These are phyloP conservation scores for Oxygymnocypris stewartii DNA, from an alignment of 2,113 vertebrate genomes.

Conservation along the genomic window DNA sequence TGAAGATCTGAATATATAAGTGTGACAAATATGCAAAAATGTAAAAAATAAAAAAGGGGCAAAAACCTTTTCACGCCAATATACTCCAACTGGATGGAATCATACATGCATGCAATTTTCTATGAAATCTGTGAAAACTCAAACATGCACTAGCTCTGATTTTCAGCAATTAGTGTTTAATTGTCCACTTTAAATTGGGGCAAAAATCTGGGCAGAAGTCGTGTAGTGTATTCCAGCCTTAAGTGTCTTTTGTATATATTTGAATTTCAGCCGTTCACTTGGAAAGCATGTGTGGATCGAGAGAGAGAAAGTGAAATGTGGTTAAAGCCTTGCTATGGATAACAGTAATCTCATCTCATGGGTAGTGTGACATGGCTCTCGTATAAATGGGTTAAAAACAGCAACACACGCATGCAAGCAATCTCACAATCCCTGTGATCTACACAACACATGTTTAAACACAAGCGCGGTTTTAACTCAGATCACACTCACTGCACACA, in stretches of 20 bases:
- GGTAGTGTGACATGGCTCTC: constrained; percentile 24
- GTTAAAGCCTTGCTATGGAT: constrained; percentile 13
- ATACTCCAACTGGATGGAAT: too few relatives aligned
- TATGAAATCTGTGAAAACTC: background rate
- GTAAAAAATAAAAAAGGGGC: too few relatives aligned
- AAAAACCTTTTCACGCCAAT: too few relatives aligned
- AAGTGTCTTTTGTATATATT: background rate
- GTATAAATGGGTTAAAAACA: background rate
- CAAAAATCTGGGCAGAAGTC: background rate
- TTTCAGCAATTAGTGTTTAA: background rate
- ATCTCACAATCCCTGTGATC: constrained; percentile 9
- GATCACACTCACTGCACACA: background rate
- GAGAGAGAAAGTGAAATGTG: constrained; percentile 4
- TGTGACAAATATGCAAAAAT: too few relatives aligned
- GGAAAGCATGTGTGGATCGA: background rate
- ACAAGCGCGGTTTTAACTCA: background rate
- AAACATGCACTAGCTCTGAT: background rate
- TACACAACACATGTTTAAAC: background rate
- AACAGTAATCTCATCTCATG: constrained; percentile 28
- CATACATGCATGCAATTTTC: too few relatives aligned
- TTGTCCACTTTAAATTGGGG: background rate
- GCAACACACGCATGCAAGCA: background rate
- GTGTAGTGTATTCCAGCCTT: background rate
- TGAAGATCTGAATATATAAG: too few relatives aligned
- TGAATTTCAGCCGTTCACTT: background rate